Conservation (phyloP, 92 coral and sea anemone species). For the Isaurus tuberculatus region DNA sequence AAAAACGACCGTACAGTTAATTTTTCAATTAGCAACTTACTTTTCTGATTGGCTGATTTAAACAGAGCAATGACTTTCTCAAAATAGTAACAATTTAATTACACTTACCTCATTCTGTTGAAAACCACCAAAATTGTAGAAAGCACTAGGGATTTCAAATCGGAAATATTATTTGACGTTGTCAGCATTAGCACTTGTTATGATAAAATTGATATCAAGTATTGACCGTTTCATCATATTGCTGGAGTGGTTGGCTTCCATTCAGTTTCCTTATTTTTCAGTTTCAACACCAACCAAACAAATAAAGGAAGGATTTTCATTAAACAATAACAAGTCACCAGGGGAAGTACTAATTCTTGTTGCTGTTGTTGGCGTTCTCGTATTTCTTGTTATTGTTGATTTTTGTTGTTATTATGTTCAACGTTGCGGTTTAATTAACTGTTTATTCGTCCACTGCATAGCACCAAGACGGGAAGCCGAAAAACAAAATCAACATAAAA, state of each 20-base stretch:
- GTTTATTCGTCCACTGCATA: constrained; percentile 17
- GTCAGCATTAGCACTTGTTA: too few species aligned
- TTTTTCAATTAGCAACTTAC: too few species aligned
- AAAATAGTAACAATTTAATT: too few species aligned
- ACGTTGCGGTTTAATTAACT: constrained; percentile 35
- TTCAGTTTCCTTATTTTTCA: neutral
- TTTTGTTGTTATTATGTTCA: constrained; percentile 31
- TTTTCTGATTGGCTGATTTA: too few species aligned
- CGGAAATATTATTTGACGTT: too few species aligned
- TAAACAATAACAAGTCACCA: neutral
- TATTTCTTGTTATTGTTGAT: constrained; percentile 1
- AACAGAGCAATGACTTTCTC: too few species aligned
- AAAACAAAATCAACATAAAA: neutral
- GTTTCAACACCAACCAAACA: neutral
- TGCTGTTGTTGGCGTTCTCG: constrained; percentile 15
- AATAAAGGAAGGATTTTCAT: neutral
- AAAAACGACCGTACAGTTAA: too few species aligned
- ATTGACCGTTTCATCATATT: neutral
- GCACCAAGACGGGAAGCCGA: constrained; percentile 23
- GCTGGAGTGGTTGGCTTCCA: neutral
- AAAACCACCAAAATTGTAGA: too few species aligned
- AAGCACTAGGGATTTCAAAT: too few species aligned
- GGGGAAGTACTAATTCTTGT: constrained; percentile 1
- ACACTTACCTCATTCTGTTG: too few species aligned
- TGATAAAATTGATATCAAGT: too few species aligned